Evolutionary conservation across 2,888 invertebrate species (phyloP).

Genomic region (Acanthosoma haemorrhoidale): DNA sequence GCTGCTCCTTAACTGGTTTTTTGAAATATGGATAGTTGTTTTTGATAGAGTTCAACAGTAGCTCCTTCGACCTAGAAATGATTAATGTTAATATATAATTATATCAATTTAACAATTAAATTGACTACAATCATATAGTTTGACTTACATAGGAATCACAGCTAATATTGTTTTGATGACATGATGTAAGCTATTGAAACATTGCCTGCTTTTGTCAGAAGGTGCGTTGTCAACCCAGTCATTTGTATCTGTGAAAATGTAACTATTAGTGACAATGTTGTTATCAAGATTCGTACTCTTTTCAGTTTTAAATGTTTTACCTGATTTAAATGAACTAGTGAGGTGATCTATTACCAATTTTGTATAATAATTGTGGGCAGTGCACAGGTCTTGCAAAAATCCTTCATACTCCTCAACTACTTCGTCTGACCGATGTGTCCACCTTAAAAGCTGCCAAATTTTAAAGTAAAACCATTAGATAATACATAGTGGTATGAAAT

Average conservation of each 20-base stretch:
- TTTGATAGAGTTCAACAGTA: conserved; percentile 60
- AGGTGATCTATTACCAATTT: conserved; percentile 57
- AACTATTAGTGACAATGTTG: too few relatives aligned
- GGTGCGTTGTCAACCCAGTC: conserved; percentile 60
- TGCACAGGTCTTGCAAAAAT: conserved; percentile 61
- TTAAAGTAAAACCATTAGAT: too few relatives aligned
- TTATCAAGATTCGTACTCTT: too few relatives aligned
- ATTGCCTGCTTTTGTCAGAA: conserved; percentile 51
- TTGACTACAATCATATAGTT: neutral
- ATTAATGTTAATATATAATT: too few relatives aligned
- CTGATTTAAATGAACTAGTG: conserved; percentile 56
- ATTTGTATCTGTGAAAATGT: conserved; percentile 45
- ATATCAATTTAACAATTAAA: conserved; percentile 26
- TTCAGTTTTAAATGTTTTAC: conserved; percentile 45
- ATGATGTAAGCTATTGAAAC: conserved; percentile 61
- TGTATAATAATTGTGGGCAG: conserved; percentile 62
- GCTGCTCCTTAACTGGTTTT: conserved; percentile 60
- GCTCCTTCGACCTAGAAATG: conserved; percentile 60
- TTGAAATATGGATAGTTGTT: conserved; percentile 72
- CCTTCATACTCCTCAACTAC: conserved; percentile 56
- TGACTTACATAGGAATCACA: conserved; percentile 56
- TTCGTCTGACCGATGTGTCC: conserved; percentile 51
- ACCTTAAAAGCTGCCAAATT: conserved; percentile 50
- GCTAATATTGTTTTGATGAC: conserved; percentile 50
- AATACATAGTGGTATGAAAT: too few relatives aligned